These are phyloP conservation scores for Emydura subglobosa DNA, from an alignment of 2,113 vertebrate genomes.

Conservation along the genomic window DNA sequence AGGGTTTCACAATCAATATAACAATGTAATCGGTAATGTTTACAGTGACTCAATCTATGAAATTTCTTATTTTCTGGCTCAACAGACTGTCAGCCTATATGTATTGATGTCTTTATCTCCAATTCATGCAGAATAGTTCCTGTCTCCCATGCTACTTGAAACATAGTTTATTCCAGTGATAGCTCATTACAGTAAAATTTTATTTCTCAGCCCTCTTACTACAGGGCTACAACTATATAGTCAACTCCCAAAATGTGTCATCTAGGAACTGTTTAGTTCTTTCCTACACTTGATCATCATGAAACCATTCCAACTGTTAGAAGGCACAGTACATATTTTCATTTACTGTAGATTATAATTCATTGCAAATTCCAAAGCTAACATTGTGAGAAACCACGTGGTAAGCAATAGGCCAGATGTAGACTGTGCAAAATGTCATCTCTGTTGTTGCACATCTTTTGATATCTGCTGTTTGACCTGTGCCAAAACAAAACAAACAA, in stretches of 20 bases:
- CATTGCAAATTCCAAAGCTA: neutral
- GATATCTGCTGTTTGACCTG: neutral
- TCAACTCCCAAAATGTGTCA: neutral
- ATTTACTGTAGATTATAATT: neutral
- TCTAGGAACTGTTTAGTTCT: accelerated
- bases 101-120: neutral
- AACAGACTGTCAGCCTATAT: neutral
- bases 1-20: neutral
- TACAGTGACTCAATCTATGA: neutral
- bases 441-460: accelerated
- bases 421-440: neutral
- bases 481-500: neutral
- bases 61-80: neutral
- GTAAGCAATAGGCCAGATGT: neutral
- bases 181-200: neutral
- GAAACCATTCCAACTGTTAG: neutral
- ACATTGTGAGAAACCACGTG: accelerated
- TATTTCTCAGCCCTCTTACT: neutral
- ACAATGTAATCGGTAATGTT: neutral
- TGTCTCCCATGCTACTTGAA: neutral
- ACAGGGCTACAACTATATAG: accelerated
- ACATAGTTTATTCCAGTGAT: neutral
- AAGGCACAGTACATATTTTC: neutral
- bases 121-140: neutral
- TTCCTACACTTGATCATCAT: accelerated